phyloP scores from a whole-genome alignment of 2,888 invertebrate species.

The Lysandra bellargus region DNA sequence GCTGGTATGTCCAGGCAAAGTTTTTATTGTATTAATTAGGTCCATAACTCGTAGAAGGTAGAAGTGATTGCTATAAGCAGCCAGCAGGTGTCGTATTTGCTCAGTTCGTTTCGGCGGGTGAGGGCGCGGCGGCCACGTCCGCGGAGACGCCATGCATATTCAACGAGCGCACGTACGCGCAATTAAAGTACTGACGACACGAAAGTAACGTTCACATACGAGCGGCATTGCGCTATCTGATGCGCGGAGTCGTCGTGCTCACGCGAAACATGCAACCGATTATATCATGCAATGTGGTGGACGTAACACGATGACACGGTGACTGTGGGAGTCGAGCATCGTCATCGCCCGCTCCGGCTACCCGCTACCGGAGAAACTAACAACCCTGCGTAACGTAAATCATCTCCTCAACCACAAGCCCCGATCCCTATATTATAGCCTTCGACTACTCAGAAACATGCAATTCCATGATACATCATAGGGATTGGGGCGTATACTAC shows the following conservation, averaged over 20 bases:
- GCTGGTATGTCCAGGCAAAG: not conserved
- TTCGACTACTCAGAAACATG: not conserved
- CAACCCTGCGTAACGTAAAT: no score
- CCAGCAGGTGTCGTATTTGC: not conserved
- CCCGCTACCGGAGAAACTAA: not conserved
- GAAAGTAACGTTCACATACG: not conserved
- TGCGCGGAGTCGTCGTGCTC: not conserved
- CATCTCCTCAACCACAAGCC: no score
- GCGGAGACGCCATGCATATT: conserved; percentile 14
- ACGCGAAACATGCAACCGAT: not conserved
- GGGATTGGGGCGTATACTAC: not conserved
- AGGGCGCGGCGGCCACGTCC: not conserved
- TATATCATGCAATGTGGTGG: not conserved
- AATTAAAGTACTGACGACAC: conserved; percentile 21
- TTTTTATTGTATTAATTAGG: not conserved
- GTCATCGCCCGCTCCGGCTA: not conserved
- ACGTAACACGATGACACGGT: no score
- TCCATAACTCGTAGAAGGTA: not conserved
- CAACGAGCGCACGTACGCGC: conserved; percentile 24
- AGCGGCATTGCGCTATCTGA: conserved; percentile 11
- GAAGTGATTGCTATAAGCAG: no score
- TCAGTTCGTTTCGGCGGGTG: not conserved
- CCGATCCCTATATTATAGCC: not conserved
- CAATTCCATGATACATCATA: not conserved
- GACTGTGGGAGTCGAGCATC: not conserved